phyloP scores from a whole-genome alignment of 2,888 invertebrate genomes.

The Adineta ricciae region DNA sequence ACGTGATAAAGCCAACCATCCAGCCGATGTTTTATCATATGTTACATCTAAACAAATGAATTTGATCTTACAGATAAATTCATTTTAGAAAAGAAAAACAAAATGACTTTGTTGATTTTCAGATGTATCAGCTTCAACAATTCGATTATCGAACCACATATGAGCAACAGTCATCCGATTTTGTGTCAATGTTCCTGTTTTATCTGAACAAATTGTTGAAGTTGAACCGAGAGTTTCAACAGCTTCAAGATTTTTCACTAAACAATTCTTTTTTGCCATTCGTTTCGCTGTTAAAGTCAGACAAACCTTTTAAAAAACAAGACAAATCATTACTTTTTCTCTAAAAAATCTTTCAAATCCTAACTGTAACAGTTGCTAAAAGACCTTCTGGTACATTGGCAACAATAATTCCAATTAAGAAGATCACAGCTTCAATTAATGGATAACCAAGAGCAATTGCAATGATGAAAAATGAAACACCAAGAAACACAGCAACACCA shows the following conservation, averaged over 20 bases:
- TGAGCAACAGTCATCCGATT: conserved; percentile 98
- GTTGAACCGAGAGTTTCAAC: conserved; percentile 97
- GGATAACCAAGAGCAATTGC: conserved; percentile 92
- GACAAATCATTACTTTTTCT: too few relatives aligned
- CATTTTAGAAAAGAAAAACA: too few relatives aligned
- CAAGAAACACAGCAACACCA: conserved; percentile 65
- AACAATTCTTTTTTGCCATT: conserved; percentile 96
- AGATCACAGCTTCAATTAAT: conserved; percentile 97
- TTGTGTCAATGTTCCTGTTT: conserved; percentile 94
- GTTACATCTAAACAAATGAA: conserved; percentile 42
- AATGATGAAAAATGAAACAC: conserved; percentile 90
- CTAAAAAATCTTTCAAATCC: not conserved
- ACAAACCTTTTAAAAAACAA: conserved; percentile 29
- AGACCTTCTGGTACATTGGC: conserved; percentile 98
- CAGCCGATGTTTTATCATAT: conserved; percentile 71
- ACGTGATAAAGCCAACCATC: conserved; percentile 72
- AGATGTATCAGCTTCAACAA: conserved; percentile 95
- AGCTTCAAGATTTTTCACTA: conserved; percentile 97
- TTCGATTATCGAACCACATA: conserved; percentile 97
- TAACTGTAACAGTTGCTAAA: conserved; percentile 88
- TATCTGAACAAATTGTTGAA: conserved; percentile 98
- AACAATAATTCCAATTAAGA: conserved; percentile 93
- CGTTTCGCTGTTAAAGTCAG: conserved; percentile 92
- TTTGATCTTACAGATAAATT: too few relatives aligned
- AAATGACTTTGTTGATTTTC: conserved; percentile 82